These are phyloP conservation scores for Contarinia nasturtii DNA, from an alignment of 1,140 invertebrate species.

Conservation along the genomic window DNA sequence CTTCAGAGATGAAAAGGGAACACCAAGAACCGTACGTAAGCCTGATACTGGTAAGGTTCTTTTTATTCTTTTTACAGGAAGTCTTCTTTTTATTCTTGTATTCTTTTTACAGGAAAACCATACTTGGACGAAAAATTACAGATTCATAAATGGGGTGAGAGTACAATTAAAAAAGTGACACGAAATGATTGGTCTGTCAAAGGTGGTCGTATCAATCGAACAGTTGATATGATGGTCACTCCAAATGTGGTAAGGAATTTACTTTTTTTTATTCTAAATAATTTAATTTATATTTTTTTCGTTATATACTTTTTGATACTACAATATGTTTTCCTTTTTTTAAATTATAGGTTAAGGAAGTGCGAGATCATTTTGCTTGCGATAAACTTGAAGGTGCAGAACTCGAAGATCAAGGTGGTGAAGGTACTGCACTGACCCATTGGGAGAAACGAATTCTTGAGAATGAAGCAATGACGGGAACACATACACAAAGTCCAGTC, in stretches of 20 bases:
- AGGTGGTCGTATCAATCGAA: slow-evolving; percentile 49
- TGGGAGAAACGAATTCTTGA: slow-evolving; percentile 98
- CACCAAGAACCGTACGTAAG: slow-evolving; percentile 60
- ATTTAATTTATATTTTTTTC: too few species aligned
- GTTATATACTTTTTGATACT: too few species aligned
- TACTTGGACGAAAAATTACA: slow-evolving; percentile 66
- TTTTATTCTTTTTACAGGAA: too few species aligned
- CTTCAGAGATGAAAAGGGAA: slow-evolving; percentile 55
- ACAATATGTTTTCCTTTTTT: too few species aligned
- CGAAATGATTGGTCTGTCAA: slow-evolving; percentile 70
- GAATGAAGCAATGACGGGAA: slow-evolving; percentile 99
- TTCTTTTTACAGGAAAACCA: slow-evolving; percentile 79
- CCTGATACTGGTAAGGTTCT: too few species aligned
- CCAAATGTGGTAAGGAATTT: slow-evolving; percentile 71
- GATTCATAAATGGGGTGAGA: slow-evolving; percentile 85
- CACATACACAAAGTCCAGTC: slow-evolving; percentile 95
- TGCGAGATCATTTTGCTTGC: slow-evolving; percentile 82
- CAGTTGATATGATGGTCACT: slow-evolving; percentile 80
- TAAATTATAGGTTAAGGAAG: too few species aligned
- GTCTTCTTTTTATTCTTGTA: too few species aligned
- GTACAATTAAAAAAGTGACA: slow-evolving; percentile 63
- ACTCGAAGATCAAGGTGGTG: slow-evolving; percentile 92
- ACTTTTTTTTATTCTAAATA: too few species aligned
- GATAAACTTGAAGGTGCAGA: slow-evolving; percentile 83
- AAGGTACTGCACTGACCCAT: slow-evolving; percentile 91